Conservation (phyloP, 2,888 invertebrate genomes). For the Drosophila sordidula region DNA sequence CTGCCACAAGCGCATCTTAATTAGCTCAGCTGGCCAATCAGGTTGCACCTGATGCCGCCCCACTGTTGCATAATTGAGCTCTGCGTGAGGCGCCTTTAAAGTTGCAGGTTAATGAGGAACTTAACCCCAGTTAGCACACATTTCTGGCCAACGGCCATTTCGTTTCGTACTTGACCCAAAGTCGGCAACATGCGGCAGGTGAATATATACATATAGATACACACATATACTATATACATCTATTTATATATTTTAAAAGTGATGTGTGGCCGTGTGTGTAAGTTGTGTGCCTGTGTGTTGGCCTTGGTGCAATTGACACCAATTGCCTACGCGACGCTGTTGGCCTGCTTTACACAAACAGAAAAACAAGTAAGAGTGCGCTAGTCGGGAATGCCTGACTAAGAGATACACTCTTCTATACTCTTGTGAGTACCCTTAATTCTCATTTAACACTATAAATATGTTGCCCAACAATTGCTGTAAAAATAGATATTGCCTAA, state of each 20-base stretch:
- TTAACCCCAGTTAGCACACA: slow-evolving; percentile 66
- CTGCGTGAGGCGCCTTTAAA: slow-evolving; percentile 5
- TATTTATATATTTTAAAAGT: neutral
- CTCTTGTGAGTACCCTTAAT: no score
- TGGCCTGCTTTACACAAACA: slow-evolving; percentile 50
- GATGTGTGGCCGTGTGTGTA: slow-evolving; percentile 3
- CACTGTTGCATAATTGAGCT: slow-evolving; percentile 42
- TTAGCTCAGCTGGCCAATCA: slow-evolving; percentile 38
- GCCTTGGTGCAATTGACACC: slow-evolving; percentile 72
- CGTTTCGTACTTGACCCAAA: slow-evolving; percentile 63
- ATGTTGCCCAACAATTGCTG: no score
- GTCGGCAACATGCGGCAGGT: slow-evolving; percentile 17
- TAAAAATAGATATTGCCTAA: no score
- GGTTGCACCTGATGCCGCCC: slow-evolving; percentile 20
- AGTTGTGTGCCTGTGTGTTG: slow-evolving; percentile 18
- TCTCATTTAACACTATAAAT: no score
- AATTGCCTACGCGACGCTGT: slow-evolving; percentile 45
- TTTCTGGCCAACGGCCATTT: slow-evolving; percentile 31
- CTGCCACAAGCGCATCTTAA: slow-evolving; percentile 32
- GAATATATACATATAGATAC: slow-evolving; percentile 5
- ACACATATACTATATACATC: neutral
- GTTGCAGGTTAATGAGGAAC: slow-evolving; percentile 58
- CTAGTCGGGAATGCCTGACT: neutral
- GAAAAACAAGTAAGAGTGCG: neutral
- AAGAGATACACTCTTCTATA: no score